Percentiles rank a stretch among this genome's conserved stretches.
Evolutionary conservation across 2,113 vertebrate species (phyloP).

Genomic region (Oenanthe oenanthe): DNA sequence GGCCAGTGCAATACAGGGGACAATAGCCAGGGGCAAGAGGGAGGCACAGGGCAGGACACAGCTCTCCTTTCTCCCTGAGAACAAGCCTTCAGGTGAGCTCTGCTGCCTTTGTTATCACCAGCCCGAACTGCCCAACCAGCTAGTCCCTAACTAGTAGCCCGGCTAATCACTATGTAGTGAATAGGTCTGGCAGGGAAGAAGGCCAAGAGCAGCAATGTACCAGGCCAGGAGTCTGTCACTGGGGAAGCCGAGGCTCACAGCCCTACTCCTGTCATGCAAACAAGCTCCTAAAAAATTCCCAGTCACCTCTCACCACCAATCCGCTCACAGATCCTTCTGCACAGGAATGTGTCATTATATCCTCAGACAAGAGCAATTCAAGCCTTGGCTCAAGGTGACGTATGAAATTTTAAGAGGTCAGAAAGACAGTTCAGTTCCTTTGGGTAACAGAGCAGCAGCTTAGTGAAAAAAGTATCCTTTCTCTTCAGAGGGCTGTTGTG

Average conservation of each 20-base stretch:
- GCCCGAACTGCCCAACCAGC: background rate
- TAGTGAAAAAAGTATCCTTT: background rate
- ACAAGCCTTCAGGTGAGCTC: background rate
- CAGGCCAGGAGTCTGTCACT: background rate
- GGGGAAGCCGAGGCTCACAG: rapidly evolving
- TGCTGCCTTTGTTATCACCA: background rate
- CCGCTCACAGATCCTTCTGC: background rate
- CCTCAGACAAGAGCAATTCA: background rate
- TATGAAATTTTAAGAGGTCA: background rate
- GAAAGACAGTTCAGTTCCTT: background rate
- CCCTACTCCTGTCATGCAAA: background rate
- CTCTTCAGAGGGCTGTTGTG: background rate
- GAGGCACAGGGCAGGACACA: background rate
- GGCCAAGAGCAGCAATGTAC: background rate
- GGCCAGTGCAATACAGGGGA: background rate
- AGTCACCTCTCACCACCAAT: background rate
- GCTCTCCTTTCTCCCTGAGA: background rate
- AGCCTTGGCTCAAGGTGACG: background rate
- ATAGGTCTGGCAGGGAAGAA: background rate
- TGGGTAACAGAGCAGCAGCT: background rate
- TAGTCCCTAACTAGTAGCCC: background rate
- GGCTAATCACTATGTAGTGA: background rate
- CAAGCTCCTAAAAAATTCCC: background rate
- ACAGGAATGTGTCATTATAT: background rate
- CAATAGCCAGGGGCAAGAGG: background rate